A percentile compares a stretch with the other conserved stretches of the same genome.
Evolutionary conservation across 2,797 vertebrate species (phyloP).

Genomic region (Peromyscus aztecus): DNA sequence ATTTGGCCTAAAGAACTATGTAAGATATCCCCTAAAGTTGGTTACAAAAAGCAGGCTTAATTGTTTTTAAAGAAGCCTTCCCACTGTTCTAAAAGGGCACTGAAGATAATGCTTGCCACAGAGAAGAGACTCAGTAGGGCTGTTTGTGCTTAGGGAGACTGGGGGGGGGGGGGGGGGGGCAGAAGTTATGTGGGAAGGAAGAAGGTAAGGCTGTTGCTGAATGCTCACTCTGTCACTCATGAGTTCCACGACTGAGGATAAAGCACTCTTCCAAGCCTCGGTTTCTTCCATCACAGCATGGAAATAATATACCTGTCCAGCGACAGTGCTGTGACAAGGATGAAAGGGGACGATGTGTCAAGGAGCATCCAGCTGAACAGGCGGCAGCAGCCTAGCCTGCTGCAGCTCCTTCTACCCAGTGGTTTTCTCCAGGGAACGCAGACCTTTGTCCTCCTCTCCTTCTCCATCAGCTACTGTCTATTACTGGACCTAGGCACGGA

Average conservation of each 20-base stretch:
- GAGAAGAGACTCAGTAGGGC: background rate
- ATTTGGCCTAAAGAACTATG: background rate
- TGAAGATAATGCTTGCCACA: background rate
- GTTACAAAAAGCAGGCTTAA: background rate
- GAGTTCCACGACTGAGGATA: background rate
- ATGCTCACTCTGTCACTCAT: background rate
- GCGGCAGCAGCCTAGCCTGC: background rate
- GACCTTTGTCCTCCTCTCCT: background rate
- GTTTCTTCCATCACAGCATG: background rate
- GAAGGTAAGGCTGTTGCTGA: background rate
- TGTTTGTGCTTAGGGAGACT: background rate
- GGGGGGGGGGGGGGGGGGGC: background rate
- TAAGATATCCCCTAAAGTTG: background rate
- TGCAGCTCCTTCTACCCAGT: background rate
- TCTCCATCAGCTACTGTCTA: background rate
- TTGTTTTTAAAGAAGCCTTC: background rate
- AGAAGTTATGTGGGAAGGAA: background rate
- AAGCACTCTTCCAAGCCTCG: background rate
- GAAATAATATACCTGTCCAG: background rate
- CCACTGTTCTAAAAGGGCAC: background rate
- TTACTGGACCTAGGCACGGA: background rate
- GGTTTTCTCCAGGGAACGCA: background rate
- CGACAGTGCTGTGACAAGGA: background rate
- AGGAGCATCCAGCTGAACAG: fast-evolving
- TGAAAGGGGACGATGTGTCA: background rate